phyloP scores from a whole-genome alignment of 1,140 invertebrate species.

The Pseudomyrmex concolor region DNA sequence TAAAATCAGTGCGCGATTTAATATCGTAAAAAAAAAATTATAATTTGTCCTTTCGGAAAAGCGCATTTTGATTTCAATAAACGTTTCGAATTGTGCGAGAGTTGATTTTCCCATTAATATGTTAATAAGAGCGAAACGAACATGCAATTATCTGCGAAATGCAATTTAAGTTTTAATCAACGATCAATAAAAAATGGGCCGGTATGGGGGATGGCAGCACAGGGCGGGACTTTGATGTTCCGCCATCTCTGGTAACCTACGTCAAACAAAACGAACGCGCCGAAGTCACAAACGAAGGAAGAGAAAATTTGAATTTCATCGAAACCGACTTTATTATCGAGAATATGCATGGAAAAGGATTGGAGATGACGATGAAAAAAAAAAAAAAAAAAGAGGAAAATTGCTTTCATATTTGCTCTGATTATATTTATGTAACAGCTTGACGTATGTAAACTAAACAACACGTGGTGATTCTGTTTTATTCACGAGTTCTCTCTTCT shows the following conservation, averaged over 20 bases:
- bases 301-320: conserved; percentile 18
- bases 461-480: neutral
- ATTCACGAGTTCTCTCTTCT: neutral
- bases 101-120: neutral
- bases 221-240: neutral
- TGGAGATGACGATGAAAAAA: no score
- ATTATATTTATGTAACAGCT: conserved; percentile 40
- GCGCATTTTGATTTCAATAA: neutral
- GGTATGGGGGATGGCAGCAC: conserved; percentile 36
- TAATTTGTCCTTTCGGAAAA: neutral
- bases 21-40: neutral
- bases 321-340: neutral
- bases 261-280: neutral
- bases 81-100: neutral
- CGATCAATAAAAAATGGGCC: conserved; percentile 21
- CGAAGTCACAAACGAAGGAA: neutral
- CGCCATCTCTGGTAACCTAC: conserved; percentile 31
- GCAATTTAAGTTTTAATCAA: conserved; percentile 20
- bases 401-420: conserved; percentile 27
- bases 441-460: conserved; percentile 18
- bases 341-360: neutral
- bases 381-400: neutral
- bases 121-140: neutral
- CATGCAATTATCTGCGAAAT: conserved; percentile 25
- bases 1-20: no score